Evolutionary conservation across 2,113 vertebrate genomes (phyloP), one percentile per base, ranked within the genome.

Genomic region (Edolisoma coerulescens): DNA sequence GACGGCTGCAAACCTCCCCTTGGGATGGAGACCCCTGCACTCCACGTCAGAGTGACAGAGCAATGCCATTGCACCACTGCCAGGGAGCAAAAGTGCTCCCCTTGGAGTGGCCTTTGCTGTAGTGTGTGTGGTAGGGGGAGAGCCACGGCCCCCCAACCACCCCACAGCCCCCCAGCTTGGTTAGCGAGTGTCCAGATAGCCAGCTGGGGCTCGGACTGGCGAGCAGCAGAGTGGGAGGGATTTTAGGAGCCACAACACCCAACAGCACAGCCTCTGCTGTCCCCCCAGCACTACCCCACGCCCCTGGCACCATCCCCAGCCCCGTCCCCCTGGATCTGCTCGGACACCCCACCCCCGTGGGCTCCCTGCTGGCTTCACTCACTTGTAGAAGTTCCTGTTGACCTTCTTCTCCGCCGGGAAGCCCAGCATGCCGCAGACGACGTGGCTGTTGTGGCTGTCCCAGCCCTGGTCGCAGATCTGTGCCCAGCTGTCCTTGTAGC

Each of bases 321-420:
- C 16, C 42, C 0, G 0, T 35, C 37, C 37, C 30, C 41, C 13
- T 17, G 35, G n/a, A 23, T 47, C 32, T 42, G 42, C 54, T 52
- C n/a, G 0, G 4, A 44, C 33, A 42, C 15, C 13, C 20, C 56
- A 20, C 3, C n/a, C 11, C 26, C 0, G 0, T 0, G 0, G 12
- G 20, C 37, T 68, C 73, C 53, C 7, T 13, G 45, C 8, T 0
- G 0, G 28, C 61, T n/a, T 26, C 68, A 83, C 98, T 98, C 96
- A 99, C 99, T 98, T 99, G 98, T 99, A 99, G 97, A 99, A 99
- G 97, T 98, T 99, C 92, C 97, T 98, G 98, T 99, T 99, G 98
- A 98, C 98, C 84, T 99, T 99, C 94, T 98, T 99, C 95, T 99
- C 99, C 0, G 98, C 96, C 0, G 99, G 99, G 96, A 99, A 99